Conservation (phyloP, 2,113 vertebrate genomes). For the Cebidichthys violaceus region DNA sequence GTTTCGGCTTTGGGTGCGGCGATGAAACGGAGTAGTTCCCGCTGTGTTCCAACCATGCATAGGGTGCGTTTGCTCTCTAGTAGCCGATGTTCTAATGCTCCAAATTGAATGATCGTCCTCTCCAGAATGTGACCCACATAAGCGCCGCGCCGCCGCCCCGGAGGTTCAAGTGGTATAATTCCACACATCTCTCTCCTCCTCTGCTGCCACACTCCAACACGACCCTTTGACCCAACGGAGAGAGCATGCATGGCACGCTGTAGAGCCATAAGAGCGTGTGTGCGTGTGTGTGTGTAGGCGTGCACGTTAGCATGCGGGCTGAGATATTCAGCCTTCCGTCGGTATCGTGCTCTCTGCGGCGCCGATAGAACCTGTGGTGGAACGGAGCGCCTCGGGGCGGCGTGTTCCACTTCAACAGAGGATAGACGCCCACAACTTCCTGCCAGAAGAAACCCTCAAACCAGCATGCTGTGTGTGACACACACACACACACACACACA, state of each 20-base stretch:
- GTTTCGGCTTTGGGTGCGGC: constrained; percentile 29
- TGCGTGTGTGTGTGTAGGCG: neutral
- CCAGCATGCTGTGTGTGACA: constrained; percentile 18
- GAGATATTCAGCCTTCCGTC: constrained; percentile 32
- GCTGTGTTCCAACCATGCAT: constrained; percentile 30
- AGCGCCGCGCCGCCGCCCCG: constrained; percentile 22
- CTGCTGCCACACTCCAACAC: constrained; percentile 11
- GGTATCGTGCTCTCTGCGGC: neutral
- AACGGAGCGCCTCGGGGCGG: neutral
- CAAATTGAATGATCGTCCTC: constrained; percentile 57
- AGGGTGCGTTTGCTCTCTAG: constrained; percentile 39
- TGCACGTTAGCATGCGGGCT: neutral
- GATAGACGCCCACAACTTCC: constrained; percentile 42
- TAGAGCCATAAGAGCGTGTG: neutral
- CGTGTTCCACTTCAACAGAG: constrained; percentile 19
- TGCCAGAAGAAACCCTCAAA: constrained; percentile 35
- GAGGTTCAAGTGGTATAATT: constrained; percentile 54
- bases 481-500: constrained; percentile 1
- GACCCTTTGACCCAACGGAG: constrained; percentile 9
- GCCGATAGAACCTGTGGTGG: neutral
- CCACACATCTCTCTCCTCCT: constrained; percentile 41
- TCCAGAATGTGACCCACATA: constrained; percentile 70
- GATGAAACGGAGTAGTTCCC: neutral
- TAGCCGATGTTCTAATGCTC: constrained; percentile 57
- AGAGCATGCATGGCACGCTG: constrained; percentile 5